Evolutionary conservation across 2,888 invertebrate genomes (phyloP), one percentile per base, ranked within the genome.

Genomic region (Andrena trimmerana): DNA sequence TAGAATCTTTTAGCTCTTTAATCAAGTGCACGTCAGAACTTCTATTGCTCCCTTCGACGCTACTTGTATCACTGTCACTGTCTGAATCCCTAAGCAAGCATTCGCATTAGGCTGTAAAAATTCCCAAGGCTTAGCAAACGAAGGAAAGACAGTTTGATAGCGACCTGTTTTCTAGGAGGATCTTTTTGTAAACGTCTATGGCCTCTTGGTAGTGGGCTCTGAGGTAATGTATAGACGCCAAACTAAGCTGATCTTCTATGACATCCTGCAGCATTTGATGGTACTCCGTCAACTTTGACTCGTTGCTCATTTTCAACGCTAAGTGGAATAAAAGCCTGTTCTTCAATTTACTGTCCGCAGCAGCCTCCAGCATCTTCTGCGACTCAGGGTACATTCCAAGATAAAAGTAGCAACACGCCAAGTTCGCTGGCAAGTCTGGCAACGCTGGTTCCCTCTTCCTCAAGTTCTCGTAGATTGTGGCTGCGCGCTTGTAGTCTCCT

Each of bases 151-250:
- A 24, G 2, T 27, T 57, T 3, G 27, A 67, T 63, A 20, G 36
- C 87, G 94, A 98, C 98, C 98, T 97, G 95, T 99, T 98, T 90
- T 98, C 98, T 29, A 98, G 94, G 16, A 99, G 95, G 72, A 99
- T 96, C 81, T 98, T 96, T 94, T 99, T 99, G 93, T 99, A 99
- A 85, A 99, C 98, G 93, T 99, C 99, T 83, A 99, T 99, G 63
- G 99, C 99, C 94, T 99, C 99, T 93, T 99, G 99, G 93, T 99
- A 99, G 94, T 99, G 99, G 6, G 98, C 97, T 73, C 99, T 96
- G 75, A 99, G 95, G 93, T 99, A 99, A 93, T 99, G 99, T 87
- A 99, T 97, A 0, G 99, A 98, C 0, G 99, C 99, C 73, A 99
- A 94, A 90, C 98, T 98, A 54, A 99, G 95, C 94, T 99, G 99